A percentile compares a stretch with the other conserved stretches of the same genome.
These are phyloP conservation scores for Cryptotermes secundus DNA, from an alignment of 1,140 invertebrate species.

Conservation along the genomic window DNA sequence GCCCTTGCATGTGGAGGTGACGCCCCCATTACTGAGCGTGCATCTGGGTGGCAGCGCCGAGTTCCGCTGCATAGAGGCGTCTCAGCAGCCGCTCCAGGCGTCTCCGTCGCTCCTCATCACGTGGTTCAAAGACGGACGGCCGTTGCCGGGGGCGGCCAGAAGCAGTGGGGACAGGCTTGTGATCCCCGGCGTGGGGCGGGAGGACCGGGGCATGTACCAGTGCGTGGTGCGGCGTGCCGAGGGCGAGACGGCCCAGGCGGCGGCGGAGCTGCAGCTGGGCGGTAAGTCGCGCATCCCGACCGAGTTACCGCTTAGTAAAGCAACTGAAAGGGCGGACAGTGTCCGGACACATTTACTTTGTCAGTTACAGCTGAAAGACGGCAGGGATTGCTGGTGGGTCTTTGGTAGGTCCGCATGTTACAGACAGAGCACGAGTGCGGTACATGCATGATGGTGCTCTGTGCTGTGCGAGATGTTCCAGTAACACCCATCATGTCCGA, in stretches of 20 bases:
- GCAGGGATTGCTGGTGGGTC: no score
- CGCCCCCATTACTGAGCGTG: slow-evolving; percentile 67
- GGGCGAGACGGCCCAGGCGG: slow-evolving; percentile 75
- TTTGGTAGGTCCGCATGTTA: no score
- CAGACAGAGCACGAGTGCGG: no score
- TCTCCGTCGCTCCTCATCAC: slow-evolving; percentile 41
- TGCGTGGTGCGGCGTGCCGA: slow-evolving; percentile 74
- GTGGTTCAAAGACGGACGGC: slow-evolving; percentile 77
- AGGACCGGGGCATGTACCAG: slow-evolving; percentile 84
- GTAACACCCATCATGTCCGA: no score
- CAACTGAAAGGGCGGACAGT: no score
- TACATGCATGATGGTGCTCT: no score
- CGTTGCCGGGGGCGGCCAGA: slow-evolving; percentile 54
- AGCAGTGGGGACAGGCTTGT: slow-evolving; percentile 56
- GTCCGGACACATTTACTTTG: no score
- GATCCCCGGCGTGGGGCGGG: slow-evolving; percentile 67
- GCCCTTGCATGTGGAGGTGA: slow-evolving; percentile 69
- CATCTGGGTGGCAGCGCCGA: slow-evolving; percentile 70
- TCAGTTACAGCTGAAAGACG: no score
- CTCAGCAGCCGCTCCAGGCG: background rate
- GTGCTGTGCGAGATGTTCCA: no score
- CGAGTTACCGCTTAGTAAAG: no score
- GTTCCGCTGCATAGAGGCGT: slow-evolving; percentile 63
- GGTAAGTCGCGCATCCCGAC: slow-evolving; percentile 55
- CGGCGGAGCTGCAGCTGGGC: slow-evolving; percentile 76